Evolutionary conservation across 2,888 invertebrate species (phyloP).

Genomic region (Sarcophaga caerulescens): DNA sequence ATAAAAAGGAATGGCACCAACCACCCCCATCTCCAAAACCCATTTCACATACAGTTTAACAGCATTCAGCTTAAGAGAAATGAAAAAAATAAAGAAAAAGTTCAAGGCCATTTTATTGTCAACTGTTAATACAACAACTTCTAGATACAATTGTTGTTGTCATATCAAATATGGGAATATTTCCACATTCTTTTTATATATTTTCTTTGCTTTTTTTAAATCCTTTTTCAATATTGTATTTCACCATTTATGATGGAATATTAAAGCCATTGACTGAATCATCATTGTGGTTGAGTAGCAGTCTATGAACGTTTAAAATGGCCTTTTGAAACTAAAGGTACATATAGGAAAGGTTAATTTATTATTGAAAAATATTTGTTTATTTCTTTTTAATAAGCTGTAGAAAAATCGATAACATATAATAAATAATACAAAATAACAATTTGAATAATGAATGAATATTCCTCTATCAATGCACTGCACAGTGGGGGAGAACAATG

Average conservation of each 20-base stretch:
- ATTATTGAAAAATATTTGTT: too few relatives aligned
- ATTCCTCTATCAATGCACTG: too few relatives aligned
- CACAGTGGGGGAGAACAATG: too few relatives aligned
- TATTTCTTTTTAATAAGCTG: too few relatives aligned
- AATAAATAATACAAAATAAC: too few relatives aligned
- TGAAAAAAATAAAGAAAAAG: background rate
- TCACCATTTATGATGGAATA: too few relatives aligned
- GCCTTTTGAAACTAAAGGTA: too few relatives aligned
- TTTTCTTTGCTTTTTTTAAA: background rate
- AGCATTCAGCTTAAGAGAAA: background rate
- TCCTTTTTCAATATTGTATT: too few relatives aligned
- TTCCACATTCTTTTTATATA: background rate
- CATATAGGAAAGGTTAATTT: too few relatives aligned
- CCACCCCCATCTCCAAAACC: background rate
- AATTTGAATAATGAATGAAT: too few relatives aligned
- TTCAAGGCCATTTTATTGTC: slow-evolving; percentile 5
- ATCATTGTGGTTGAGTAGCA: background rate
- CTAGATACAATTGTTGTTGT: background rate
- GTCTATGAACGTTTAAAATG: too few relatives aligned
- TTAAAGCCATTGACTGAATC: background rate
- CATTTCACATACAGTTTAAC: background rate
- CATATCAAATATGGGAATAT: background rate
- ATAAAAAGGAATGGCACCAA: background rate
- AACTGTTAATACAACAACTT: background rate
- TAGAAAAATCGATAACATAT: too few relatives aligned